Base-by-base conservation (phyloP, 2,888 invertebrate species). In the Byasa hedistus region DNA sequence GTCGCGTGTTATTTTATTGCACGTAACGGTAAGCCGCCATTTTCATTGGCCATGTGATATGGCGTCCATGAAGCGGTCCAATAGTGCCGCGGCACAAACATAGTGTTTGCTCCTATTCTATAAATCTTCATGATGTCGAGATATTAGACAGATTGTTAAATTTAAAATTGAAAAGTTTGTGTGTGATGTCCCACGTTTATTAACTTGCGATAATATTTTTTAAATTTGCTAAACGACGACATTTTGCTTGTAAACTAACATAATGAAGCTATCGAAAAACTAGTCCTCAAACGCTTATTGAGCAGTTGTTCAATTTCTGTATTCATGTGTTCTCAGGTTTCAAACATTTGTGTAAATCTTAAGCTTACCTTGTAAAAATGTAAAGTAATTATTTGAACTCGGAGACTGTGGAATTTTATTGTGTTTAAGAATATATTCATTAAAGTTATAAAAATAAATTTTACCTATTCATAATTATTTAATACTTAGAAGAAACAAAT, bases 11-110 rank as follows among this genome's bases (percentile, higher is more conserved):
- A 80, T 79, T 79, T 79, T 83, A 78, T 78, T 78, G 79, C 72
- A 75, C 69, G 76, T 88, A 89, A 87, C 88, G 87, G 88, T 89
- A 82, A 84, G 78, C 73, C 82, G 79, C 81, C 83, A 84, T 85
- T 83, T 85, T 81, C 79, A 75, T 79, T 77, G 75, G 71, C 23
- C 56, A 56, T 67, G 55, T 63, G 66, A 67, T 60, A 62, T 23
- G 56, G 63, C 44, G 48, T 27, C 54, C 57, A 48, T 62, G 57
- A 23, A n/a, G n/a, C 57, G 21, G 51, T 57, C 52, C 19, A 60
- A 36, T 57, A 54, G 19, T 55, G 27, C 64, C 54, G 23, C 58
- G 36, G 0, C 27, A 21, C 36, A n/a, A 2, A 21, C 32, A 27
- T 19, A 44, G 3, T 12, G 4, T 48, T 57, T 22, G 12, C 24